Percentiles rank a stretch among this genome's conserved stretches.
Evolutionary conservation across 2,888 invertebrate genomes (phyloP).

Genomic region (Dryococelus australis): DNA sequence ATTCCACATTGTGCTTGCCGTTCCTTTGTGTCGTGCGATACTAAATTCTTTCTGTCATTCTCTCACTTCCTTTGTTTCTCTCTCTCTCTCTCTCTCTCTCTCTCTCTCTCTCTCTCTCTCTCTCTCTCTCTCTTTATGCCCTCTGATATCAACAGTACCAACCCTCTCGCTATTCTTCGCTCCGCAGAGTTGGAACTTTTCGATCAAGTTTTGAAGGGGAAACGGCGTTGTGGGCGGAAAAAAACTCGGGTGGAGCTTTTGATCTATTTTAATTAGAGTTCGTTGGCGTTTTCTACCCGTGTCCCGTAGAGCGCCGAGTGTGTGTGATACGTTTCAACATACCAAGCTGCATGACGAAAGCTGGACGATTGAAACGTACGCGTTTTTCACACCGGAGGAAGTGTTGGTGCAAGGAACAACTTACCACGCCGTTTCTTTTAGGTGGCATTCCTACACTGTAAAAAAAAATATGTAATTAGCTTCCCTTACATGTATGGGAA

Average conservation of each 20-base stretch:
- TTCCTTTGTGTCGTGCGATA: neutral
- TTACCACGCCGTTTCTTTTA: too few relatives aligned
- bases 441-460: too few relatives aligned
- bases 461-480: too few relatives aligned
- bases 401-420: too few relatives aligned
- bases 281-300: neutral
- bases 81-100: too few relatives aligned
- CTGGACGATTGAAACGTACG: too few relatives aligned
- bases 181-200: neutral
- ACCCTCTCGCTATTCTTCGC: neutral
- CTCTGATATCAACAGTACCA: neutral
- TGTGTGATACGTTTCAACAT: too few relatives aligned
- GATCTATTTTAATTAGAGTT: neutral
- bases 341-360: too few relatives aligned
- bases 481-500: too few relatives aligned
- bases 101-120: neutral
- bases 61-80: too few relatives aligned
- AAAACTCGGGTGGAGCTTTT: neutral
- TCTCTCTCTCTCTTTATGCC: neutral
- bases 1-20: neutral
- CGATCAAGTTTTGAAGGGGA: neutral
- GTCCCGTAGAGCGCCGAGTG: neutral
- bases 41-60: neutral
- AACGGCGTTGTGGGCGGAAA: neutral
- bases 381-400: too few relatives aligned